A percentile compares a stretch with the other conserved stretches of the same genome.
Evolutionary conservation across 2,888 invertebrate genomes (phyloP).

Genomic region (Frankliniella fusca): DNA sequence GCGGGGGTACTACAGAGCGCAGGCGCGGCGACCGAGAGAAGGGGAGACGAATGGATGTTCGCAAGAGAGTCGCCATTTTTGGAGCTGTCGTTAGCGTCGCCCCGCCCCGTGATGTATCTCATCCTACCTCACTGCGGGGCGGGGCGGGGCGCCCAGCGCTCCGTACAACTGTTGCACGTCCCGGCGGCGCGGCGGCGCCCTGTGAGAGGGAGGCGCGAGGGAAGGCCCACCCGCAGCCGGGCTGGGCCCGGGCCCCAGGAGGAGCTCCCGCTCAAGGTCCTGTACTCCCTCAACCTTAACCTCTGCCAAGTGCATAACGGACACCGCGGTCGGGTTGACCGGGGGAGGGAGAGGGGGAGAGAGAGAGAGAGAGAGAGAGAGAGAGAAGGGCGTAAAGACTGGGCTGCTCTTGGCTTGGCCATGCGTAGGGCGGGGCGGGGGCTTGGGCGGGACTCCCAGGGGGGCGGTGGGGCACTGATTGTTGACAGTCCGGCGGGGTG

Average conservation of each 20-base stretch:
- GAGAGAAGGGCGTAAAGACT: too few species aligned
- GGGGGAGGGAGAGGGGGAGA: too few species aligned
- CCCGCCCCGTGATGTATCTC: too few species aligned
- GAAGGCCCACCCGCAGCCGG: not conserved
- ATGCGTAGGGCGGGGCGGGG: not conserved
- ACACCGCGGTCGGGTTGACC: too few species aligned
- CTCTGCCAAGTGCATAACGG: not conserved
- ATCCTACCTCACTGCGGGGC: not conserved
- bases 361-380: too few species aligned
- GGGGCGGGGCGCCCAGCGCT: not conserved
- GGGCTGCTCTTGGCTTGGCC: not conserved
- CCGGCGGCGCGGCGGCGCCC: not conserved
- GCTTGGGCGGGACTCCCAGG: not conserved
- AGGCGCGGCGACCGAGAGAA: too few species aligned
- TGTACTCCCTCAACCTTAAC: not conserved
- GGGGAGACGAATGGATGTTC: too few species aligned
- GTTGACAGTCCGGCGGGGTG: not conserved
- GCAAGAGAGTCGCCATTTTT: too few species aligned
- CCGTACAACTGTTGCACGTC: too few species aligned
- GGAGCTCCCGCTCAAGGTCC: not conserved
- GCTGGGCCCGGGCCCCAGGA: not conserved
- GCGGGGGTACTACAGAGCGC: too few species aligned
- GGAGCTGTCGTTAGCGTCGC: too few species aligned
- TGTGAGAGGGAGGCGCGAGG: not conserved
- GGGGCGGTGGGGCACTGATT: not conserved